A percentile compares a stretch with the other conserved stretches of the same genome.
Evolutionary conservation across 2,113 vertebrate genomes (phyloP).

Genomic region (Hippoglossus stenolepis): DNA sequence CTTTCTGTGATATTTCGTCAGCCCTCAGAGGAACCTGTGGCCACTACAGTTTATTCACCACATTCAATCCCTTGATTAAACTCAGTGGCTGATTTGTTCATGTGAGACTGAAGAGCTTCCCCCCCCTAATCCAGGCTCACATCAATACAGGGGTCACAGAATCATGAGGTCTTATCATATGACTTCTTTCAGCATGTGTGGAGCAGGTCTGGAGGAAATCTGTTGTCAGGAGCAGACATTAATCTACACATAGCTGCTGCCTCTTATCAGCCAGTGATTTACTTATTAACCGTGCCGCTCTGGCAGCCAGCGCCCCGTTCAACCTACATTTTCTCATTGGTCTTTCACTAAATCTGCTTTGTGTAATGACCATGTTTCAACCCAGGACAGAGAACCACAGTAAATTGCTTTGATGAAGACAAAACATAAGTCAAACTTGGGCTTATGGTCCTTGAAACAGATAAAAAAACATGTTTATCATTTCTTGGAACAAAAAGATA

Average conservation of each 20-base stretch:
- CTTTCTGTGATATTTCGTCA: too few relatives aligned
- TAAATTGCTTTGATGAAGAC: too few relatives aligned
- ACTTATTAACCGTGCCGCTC: neutral
- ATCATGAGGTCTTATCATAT: conserved; percentile 36
- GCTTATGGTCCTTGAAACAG: too few relatives aligned
- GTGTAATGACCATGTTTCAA: neutral
- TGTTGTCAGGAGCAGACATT: conserved; percentile 31
- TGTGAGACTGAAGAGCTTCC: too few relatives aligned
- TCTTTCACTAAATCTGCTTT: neutral
- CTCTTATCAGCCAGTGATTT: neutral
- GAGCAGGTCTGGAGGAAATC: neutral
- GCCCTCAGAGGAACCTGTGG: too few relatives aligned
- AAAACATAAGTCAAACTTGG: too few relatives aligned
- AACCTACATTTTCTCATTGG: neutral
- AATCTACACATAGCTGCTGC: neutral
- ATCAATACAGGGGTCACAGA: conserved; percentile 13
- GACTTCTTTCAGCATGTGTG: conserved; percentile 12
- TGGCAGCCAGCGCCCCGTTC: neutral
- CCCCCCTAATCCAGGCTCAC: too few relatives aligned
- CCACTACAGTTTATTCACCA: too few relatives aligned
- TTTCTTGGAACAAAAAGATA: too few relatives aligned
- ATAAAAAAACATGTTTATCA: too few relatives aligned
- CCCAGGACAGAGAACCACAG: neutral
- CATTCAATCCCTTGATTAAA: too few relatives aligned
- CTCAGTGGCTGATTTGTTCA: too few relatives aligned